Base-by-base conservation (phyloP, 1,140 invertebrate genomes). In the Bombus difficillimus region DNA sequence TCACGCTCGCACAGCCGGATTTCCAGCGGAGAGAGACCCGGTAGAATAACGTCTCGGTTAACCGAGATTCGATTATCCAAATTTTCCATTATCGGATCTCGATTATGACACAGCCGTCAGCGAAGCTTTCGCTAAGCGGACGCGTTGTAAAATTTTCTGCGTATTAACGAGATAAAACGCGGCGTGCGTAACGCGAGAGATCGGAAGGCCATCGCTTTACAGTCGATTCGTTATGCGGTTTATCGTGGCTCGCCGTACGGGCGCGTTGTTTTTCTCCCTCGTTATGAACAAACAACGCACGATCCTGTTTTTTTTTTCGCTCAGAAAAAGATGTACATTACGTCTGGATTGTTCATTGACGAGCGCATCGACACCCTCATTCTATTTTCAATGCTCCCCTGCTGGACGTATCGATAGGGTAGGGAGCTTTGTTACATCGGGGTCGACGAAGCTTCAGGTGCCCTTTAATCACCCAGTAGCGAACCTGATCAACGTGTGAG, bases 31-130 rank as follows among this genome's bases (percentile, higher is more conserved):
- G 28, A 10, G 1, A 6, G 22, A 41, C 39, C 39, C 62, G 10
- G 59, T 18, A n/a, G 47, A 64, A 37, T n/a, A 75, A 74, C 57
- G 37, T 77, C 22, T 77, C 73, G 73, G 41, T 83, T 66, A 83
- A 59, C 74, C 74, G n/a, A n/a, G 15, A 53, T 15, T 57, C 64
- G 62, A 77, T 68, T 77, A 77, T 68, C 59, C 62, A 68, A 53
- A 77, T 68, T 53, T 68, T 83, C 59, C 73, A 77, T 83, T 69
- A 83, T 76, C 71, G 72, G 28, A 83, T 39, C 41, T 68, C 73
- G 72, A 83, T 76, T 74, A 81, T 81, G 68, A 74, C 47, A 53
- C 12, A 25, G 9, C n/a, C 32, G 39, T 74, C 53, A 34, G 69
- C 28, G 12, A 22, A n/a, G n/a, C 34, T 12, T 43, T 22, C n/a